Base-by-base conservation (phyloP, 1,140 invertebrate species). In the Bombus vancouverensis region DNA sequence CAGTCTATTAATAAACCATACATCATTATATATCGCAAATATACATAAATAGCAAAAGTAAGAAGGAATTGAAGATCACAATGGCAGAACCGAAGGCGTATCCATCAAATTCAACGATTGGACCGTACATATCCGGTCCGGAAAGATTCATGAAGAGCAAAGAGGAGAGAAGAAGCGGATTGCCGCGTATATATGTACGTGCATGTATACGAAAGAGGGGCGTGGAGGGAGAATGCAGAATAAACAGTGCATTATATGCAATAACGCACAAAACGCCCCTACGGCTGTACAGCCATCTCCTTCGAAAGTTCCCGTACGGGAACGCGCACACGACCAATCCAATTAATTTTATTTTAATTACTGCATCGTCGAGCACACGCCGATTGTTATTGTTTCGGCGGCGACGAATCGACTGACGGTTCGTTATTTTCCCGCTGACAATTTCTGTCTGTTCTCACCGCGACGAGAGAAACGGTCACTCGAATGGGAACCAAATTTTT, bases 281-380 rank as follows among this genome's bases (percentile, higher is more conserved):
- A 90, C 88, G 88, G 89, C 89, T 86, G 76, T 88, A 80, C 86
- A 88, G 86, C 87, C 89, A 90, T 91, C 90, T 91, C 85, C 89
- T 91, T 91, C 89, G 89, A 90, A 90, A 90, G 82, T 77, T 82
- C 86, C 89, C 81, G 71, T 72, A 72, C 83, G 86, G 85, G 78
- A 88, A 85, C 77, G 82, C 84, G 84, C 84, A 70, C 90, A 91
- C 82, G 88, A 81, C 74, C 92, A 91, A 93, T 93, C 92, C 92
- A 93, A 93, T 93, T 93, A 93, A 93, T 93, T 93, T 92, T 93
- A 93, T 93, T 93, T 93, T 93, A 93, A 93, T 93, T 93, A 92
- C 89, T 89, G 88, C 87, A 88, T 93, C 88, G 91, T 72, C 88
- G 89, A 87, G 65, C 90, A 86, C 81, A 86, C 84, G 85, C 70